These are phyloP conservation scores for Emys orbicularis DNA, from an alignment of 2,797 vertebrate genomes.

Conservation along the genomic window DNA sequence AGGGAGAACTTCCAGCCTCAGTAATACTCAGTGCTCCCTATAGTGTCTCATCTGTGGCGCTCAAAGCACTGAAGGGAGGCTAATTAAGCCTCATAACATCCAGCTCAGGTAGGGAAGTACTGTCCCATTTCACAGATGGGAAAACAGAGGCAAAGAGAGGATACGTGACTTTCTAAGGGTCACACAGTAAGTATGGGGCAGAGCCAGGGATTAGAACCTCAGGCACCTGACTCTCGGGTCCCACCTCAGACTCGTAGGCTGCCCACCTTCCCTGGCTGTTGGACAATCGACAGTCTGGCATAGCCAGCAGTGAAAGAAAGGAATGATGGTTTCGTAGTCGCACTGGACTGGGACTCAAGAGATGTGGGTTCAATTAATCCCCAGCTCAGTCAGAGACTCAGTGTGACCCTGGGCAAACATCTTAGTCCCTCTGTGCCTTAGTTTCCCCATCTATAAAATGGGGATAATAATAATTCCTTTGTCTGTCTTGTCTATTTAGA, in stretches of 20 bases:
- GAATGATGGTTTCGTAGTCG: not conserved
- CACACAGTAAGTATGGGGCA: not conserved
- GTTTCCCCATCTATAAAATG: not conserved
- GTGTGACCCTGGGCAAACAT: not conserved
- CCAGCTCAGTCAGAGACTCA: not conserved
- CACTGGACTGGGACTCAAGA: not conserved
- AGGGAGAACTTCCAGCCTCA: not conserved
- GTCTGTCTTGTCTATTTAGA: not conserved
- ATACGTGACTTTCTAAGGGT: not conserved
- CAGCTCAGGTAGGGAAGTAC: not conserved
- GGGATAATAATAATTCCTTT: not conserved
- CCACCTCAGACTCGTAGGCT: not conserved
- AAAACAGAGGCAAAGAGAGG: not conserved
- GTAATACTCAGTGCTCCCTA: not conserved
- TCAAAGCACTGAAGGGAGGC: not conserved
- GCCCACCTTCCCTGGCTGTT: not conserved
- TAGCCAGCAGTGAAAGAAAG: not conserved
- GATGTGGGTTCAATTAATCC: not conserved
- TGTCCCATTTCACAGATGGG: not conserved
- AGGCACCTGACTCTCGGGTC: not conserved
- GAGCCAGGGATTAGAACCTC: not conserved
- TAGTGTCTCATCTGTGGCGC: not conserved
- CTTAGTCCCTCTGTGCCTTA: not conserved
- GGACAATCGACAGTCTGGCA: too few species aligned
- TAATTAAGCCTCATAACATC: not conserved